These are phyloP conservation scores for Emydura subglobosa DNA, from an alignment of 2,113 vertebrate genomes.

Conservation along the genomic window DNA sequence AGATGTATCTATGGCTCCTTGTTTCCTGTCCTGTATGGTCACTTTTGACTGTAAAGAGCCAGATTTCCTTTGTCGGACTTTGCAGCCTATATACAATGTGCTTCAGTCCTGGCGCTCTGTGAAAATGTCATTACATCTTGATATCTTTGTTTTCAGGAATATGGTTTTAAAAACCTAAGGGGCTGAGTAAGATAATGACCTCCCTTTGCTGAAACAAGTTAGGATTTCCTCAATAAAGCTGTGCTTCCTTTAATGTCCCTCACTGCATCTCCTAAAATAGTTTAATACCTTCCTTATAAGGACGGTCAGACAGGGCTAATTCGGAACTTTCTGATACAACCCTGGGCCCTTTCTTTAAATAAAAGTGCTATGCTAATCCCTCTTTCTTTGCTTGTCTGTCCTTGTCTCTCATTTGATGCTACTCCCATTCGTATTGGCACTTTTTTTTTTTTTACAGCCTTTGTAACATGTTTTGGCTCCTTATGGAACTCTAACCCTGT, in stretches of 20 bases:
- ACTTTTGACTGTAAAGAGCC: background rate
- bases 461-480: background rate
- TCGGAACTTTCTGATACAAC: conserved; percentile 36
- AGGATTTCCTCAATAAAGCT: background rate
- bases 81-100: background rate
- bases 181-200: background rate
- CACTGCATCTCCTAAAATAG: conserved; percentile 39
- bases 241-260: background rate
- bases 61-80: background rate
- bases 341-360: background rate
- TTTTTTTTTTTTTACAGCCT: background rate
- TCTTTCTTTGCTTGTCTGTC: background rate
- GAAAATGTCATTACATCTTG: background rate
- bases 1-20: background rate
- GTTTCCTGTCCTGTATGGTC: background rate
- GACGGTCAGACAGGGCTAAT: background rate
- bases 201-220: conserved; percentile 17
- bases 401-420: background rate
- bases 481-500: background rate
- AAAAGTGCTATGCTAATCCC: background rate
- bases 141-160: background rate
- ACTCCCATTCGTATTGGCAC: background rate
- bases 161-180: background rate
- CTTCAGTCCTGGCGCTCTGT: background rate
- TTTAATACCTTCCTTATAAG: background rate